These are phyloP conservation scores for Mastacembelus armatus DNA, from an alignment of 2,797 vertebrate species.

Conservation along the genomic window DNA sequence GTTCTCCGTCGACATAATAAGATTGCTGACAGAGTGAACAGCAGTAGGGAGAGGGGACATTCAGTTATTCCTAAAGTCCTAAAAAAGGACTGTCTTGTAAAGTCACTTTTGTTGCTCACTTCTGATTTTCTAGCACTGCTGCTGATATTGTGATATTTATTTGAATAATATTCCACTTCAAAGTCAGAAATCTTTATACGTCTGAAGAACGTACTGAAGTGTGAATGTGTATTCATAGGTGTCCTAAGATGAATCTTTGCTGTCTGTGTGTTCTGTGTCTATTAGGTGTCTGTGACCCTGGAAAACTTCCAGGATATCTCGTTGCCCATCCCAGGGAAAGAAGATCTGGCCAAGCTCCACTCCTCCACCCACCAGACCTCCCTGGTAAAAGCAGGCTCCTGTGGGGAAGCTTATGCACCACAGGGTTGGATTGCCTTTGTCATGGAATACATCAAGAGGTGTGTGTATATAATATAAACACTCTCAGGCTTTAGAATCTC, in stretches of 20 bases:
- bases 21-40: background rate
- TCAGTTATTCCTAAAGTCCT: constrained; percentile 5
- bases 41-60: background rate
- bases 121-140: background rate
- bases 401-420: constrained; percentile 95
- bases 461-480: constrained; percentile 4
- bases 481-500: background rate
- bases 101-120: background rate
- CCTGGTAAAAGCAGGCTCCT: constrained; percentile 95
- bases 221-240: background rate
- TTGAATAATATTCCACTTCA: background rate
- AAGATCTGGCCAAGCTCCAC: constrained; percentile 98
- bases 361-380: constrained; percentile 95
- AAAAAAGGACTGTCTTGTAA: background rate
- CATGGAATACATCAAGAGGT: constrained; percentile 99
- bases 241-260: constrained; percentile 1
- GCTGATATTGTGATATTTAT: background rate
- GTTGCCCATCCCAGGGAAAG: constrained; percentile 98
- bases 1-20: constrained; percentile 44
- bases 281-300: constrained; percentile 94
- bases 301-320: constrained; percentile 99
- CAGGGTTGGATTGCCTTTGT: constrained; percentile 98
- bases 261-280: constrained; percentile 42
- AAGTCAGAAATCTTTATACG: background rate
- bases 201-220: background rate